phyloP scores from a whole-genome alignment of 1,140 invertebrate genomes.

The Scaptomyza graminum region DNA sequence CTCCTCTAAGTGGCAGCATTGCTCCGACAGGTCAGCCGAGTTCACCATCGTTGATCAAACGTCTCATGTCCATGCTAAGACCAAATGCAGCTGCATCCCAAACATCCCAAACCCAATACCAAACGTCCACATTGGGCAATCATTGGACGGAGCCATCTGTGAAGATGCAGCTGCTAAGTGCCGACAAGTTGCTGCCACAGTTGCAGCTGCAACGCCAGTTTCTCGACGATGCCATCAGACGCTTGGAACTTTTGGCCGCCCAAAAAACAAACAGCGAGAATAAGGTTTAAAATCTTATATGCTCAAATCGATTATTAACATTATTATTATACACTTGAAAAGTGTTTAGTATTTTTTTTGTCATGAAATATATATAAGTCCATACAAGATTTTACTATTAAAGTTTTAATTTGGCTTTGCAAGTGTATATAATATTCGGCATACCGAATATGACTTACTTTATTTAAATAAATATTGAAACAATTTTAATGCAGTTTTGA shows the following conservation, averaged over 20 bases:
- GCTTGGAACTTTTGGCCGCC: conserved; percentile 50
- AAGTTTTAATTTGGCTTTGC: no score
- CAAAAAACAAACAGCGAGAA: conserved; percentile 26
- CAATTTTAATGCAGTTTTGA: neutral
- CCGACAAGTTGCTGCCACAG: conserved; percentile 56
- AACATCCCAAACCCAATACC: neutral
- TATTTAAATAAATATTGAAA: neutral
- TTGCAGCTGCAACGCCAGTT: conserved; percentile 59
- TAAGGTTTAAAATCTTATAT: neutral
- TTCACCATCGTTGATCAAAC: conserved; percentile 55
- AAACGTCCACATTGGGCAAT: neutral
- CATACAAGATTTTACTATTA: no score
- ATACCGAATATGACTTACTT: no score
- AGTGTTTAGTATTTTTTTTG: no score
- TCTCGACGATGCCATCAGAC: conserved; percentile 61
- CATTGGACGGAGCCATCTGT: conserved; percentile 18
- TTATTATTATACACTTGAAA: no score
- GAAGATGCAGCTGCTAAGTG: conserved; percentile 31
- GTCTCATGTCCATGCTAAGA: conserved; percentile 59
- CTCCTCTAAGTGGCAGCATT: conserved; percentile 52
- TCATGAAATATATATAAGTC: no score
- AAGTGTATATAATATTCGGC: no score
- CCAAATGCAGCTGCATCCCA: conserved; percentile 29
- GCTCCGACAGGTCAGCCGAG: conserved; percentile 17
- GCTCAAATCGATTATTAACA: neutral